Evolutionary conservation across 2,888 invertebrate species (phyloP).

Genomic region (Patella depressa): DNA sequence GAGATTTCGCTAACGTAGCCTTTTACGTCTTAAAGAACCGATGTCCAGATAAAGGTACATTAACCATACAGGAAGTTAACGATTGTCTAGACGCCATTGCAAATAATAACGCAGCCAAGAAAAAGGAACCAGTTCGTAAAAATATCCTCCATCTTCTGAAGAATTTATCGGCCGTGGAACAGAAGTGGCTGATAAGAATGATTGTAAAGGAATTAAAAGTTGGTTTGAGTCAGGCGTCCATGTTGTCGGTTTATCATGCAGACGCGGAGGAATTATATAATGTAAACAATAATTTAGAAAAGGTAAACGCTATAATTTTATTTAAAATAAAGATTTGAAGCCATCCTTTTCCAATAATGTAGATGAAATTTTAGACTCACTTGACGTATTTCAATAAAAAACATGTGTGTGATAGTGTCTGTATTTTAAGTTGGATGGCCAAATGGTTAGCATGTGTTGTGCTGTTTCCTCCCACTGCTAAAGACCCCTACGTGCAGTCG

Average conservation of each 20-base stretch:
- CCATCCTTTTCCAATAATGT: background rate
- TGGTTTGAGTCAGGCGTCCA: constrained; percentile 81
- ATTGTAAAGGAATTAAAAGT: constrained; percentile 86
- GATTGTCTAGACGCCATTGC: constrained; percentile 83
- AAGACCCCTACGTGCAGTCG: too few relatives aligned
- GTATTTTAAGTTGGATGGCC: too few relatives aligned
- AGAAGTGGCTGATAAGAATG: constrained; percentile 92
- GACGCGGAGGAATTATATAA: constrained; percentile 85
- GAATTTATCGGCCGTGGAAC: constrained; percentile 81
- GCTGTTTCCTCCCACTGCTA: too few relatives aligned
- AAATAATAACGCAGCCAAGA: constrained; percentile 76
- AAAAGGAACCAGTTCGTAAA: constrained; percentile 73
- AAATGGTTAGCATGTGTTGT: too few relatives aligned
- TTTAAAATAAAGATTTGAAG: background rate
- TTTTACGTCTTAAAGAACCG: constrained; percentile 78
- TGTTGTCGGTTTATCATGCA: constrained; percentile 82
- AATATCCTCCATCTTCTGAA: constrained; percentile 79
- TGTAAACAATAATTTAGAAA: constrained; percentile 79
- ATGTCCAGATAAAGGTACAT: constrained; percentile 73
- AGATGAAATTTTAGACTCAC: too few relatives aligned
- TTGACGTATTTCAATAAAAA: background rate
- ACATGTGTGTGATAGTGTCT: too few relatives aligned
- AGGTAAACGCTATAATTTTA: constrained; percentile 73
- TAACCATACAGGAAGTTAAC: constrained; percentile 83
- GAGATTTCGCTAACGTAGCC: constrained; percentile 87